Evolutionary conservation across 2,113 vertebrate genomes (phyloP).

Genomic region (Perca flavescens): DNA sequence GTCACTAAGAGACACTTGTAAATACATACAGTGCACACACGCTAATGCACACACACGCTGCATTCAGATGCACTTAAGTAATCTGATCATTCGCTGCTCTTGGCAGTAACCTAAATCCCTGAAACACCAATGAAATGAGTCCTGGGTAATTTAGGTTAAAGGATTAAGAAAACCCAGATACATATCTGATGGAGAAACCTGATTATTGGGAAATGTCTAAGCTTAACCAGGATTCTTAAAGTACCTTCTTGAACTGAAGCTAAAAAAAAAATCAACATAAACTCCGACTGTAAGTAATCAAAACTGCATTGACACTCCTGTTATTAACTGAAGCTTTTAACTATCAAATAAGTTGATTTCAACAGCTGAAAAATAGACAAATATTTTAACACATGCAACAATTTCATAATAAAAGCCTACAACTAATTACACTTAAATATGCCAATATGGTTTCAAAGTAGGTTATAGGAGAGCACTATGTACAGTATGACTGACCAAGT

Average conservation of each 20-base stretch:
- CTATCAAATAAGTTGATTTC: neutral
- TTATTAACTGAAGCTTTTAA: neutral
- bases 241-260: conserved; percentile 7
- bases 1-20: conserved; percentile 9
- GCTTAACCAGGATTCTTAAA: conserved; percentile 3
- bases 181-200: conserved; percentile 12
- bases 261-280: neutral
- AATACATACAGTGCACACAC: conserved; percentile 5
- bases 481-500: neutral
- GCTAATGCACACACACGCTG: conserved; percentile 8
- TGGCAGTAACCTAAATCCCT: conserved; percentile 32
- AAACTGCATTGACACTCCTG: neutral
- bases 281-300: neutral
- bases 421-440: neutral
- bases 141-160: neutral
- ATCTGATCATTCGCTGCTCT: conserved; percentile 30
- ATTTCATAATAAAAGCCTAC: neutral
- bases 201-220: conserved; percentile 22
- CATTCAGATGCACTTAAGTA: conserved; percentile 39
- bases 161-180: conserved; percentile 45
- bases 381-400: neutral
- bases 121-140: conserved; percentile 16
- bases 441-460: neutral
- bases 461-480: neutral
- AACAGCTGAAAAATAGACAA: neutral